Conservation (phyloP, 2,888 invertebrate genomes). For the Erebia palarica region DNA sequence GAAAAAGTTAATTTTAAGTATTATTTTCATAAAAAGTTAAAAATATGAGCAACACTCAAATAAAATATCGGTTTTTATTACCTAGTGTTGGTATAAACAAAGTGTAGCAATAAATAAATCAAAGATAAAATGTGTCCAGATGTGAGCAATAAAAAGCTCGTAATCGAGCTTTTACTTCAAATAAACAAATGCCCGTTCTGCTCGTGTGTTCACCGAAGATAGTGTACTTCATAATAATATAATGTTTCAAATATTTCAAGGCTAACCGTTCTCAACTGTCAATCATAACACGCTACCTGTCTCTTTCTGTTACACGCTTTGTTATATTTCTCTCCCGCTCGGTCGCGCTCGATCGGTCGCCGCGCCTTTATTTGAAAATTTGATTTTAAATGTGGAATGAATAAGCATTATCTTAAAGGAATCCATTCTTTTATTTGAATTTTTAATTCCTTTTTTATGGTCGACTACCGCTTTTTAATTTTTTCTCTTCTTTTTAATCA, state of each 20-base stretch:
- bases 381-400: constrained; percentile 83
- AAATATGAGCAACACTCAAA: constrained; percentile 1
- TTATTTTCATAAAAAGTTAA: background rate
- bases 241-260: constrained; percentile 83
- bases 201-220: constrained; percentile 71
- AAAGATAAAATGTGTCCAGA: constrained; percentile 34
- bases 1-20: background rate
- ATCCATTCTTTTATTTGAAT: constrained; percentile 80
- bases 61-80: constrained; percentile 21
- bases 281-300: constrained; percentile 80
- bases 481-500: constrained; percentile 58
- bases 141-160: constrained; percentile 42
- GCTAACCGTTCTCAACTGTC: constrained; percentile 83
- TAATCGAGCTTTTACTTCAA: constrained; percentile 40
- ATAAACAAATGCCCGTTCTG: constrained; percentile 59
- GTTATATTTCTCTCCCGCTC: constrained; percentile 58
- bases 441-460: constrained; percentile 77
- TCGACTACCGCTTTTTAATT: constrained; percentile 71
- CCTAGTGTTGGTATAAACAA: constrained; percentile 22
- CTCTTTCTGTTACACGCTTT: constrained; percentile 64
- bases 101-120: constrained; percentile 33
- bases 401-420: constrained; percentile 81
- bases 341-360: constrained; percentile 70
- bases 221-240: constrained; percentile 83
- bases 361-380: constrained; percentile 80